Base-by-base conservation (phyloP, 2,113 vertebrate species). In the Pelodiscus sinensis region DNA sequence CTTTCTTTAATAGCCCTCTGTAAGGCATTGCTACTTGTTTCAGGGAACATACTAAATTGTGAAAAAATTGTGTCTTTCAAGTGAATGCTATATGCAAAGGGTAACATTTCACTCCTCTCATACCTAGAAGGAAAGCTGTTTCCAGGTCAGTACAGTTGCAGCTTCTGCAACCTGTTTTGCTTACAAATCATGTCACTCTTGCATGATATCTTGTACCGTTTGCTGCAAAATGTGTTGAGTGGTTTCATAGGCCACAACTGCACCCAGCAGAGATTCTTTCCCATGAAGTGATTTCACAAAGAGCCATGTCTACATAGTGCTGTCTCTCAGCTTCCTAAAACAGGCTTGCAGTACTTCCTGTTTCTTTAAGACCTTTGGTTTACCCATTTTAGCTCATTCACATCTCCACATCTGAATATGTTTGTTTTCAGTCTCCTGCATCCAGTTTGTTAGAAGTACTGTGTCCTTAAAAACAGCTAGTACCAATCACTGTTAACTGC, bases 401-500 rank as follows among this genome's bases (percentile, higher is more conserved):
- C 56, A 57, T 92, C 90, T 94, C 84, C 90, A 77, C 85, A 9
- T 90, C 85, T 79, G 83, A 93, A 60, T 54, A 65, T 4, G 1
- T 84, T 90, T 94, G 31, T 87, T 96, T 96, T 79, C 87, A 84
- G 87, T 86, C 44, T 44, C 24, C 81, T 81, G 78, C 82, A 90
- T 82, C 90, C 90, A 90, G 19, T 27, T 85, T 87, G 62, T 90
- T 81, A 85, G 73, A 92, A 87, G 52, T 1, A 68, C 54, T 62
- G 77, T 86, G 79, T 80, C 89, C 62, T 90, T 96, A 95, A 92
- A 94, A 90, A 44, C 85, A 91, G 68, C 79, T 3, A 91, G 84
- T 82, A 86, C 81, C n/a, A 58, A 84, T 91, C 89, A 65, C 24
- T 83, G 84, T 94, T 93, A 95, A 95, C 93, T 92, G 85, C 82